Evolutionary conservation across 2,797 vertebrate genomes (phyloP).

Genomic region (Tadarida brasiliensis): DNA sequence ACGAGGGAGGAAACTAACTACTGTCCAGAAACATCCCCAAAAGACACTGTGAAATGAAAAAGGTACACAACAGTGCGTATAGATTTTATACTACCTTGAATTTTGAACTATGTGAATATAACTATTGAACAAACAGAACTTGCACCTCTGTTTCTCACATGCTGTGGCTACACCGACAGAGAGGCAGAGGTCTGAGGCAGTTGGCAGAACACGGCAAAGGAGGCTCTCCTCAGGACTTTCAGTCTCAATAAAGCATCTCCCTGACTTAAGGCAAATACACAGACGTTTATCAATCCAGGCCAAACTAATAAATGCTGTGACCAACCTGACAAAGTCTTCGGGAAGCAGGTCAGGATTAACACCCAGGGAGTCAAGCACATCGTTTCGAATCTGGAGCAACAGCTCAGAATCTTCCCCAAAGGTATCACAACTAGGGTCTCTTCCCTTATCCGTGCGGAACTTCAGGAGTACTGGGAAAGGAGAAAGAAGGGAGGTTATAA

Average conservation of each 20-base stretch:
- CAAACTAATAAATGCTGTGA: neutral
- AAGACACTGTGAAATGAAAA: neutral
- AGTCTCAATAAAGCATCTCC: neutral
- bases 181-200: neutral
- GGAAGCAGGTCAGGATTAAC: slow-evolving; percentile 89
- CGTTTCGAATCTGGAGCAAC: slow-evolving; percentile 91
- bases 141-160: neutral
- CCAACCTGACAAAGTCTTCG: slow-evolving; percentile 93
- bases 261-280: neutral
- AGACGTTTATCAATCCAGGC: neutral
- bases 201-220: neutral
- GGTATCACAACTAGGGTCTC: slow-evolving; percentile 90
- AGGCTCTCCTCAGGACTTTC: neutral
- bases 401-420: slow-evolving; percentile 89
- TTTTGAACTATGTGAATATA: neutral
- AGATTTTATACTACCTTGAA: neutral
- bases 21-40: neutral
- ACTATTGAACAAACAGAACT: neutral
- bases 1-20: no score
- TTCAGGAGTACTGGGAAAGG: slow-evolving; percentile 92
- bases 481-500: neutral
- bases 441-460: slow-evolving; percentile 93
- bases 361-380: slow-evolving; percentile 90
- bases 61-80: neutral
- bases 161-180: neutral